Evolutionary conservation across 2,888 invertebrate species (phyloP).

Genomic region (Oligia fasciuncula): DNA sequence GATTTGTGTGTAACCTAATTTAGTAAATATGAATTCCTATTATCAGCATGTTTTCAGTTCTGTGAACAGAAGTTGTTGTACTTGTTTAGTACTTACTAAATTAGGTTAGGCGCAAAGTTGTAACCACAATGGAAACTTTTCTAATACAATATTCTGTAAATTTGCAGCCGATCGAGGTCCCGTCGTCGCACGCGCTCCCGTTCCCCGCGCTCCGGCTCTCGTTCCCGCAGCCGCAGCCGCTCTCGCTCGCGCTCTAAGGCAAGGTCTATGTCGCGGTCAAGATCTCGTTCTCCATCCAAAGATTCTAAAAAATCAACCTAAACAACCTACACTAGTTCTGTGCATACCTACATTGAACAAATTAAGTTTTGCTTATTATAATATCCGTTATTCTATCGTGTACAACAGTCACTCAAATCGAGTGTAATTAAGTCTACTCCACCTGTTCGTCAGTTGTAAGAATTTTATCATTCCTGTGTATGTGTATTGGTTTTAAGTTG

Average conservation of each 20-base stretch:
- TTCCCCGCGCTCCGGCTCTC: constrained; percentile 87
- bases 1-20: constrained; percentile 59
- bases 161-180: constrained; percentile 91
- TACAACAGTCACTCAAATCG: constrained; percentile 54
- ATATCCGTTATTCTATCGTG: constrained; percentile 49
- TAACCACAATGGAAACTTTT: constrained; percentile 11
- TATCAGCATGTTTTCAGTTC: neutral
- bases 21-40: constrained; percentile 33
- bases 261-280: constrained; percentile 86
- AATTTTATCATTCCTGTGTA: constrained; percentile 82
- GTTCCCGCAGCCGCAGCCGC: constrained; percentile 85
- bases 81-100: constrained; percentile 33
- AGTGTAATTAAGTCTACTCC: constrained; percentile 59
- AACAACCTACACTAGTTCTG: constrained; percentile 55
- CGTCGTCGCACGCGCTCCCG: constrained; percentile 91
- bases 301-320: constrained; percentile 88
- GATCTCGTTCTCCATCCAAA: constrained; percentile 87
- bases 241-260: constrained; percentile 89
- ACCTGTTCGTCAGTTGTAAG: constrained; percentile 67
- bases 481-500: constrained; percentile 76
- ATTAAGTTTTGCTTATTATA: constrained; percentile 59
- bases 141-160: constrained; percentile 56
- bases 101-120: constrained; percentile 45
- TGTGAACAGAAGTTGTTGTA: neutral
- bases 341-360: constrained; percentile 60